phyloP scores from a whole-genome alignment of 2,113 vertebrate genomes.

The Rousettus leschenaultii region DNA sequence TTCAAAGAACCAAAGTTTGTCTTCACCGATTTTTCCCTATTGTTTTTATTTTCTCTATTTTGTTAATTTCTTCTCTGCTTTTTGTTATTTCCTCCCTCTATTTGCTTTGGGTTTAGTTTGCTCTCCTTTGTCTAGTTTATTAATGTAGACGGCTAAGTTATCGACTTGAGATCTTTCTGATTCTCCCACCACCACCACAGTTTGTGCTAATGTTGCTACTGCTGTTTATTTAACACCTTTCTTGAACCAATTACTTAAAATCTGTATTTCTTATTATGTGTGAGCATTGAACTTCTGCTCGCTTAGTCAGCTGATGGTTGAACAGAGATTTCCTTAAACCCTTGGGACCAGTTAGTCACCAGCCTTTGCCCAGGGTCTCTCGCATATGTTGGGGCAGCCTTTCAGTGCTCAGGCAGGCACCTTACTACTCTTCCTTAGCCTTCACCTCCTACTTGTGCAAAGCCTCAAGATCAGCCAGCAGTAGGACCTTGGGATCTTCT shows the following conservation, averaged over 20 bases:
- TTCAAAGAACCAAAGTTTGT: neutral
- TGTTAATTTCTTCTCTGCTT: neutral
- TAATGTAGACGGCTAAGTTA: neutral
- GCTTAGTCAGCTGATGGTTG: neutral
- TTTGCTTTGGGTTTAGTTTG: neutral
- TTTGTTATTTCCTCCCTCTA: neutral
- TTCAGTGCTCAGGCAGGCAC: neutral
- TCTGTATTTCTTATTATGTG: neutral
- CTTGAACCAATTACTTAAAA: neutral
- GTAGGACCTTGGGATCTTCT: neutral
- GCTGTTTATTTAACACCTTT: neutral
- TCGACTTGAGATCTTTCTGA: neutral
- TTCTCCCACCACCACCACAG: neutral
- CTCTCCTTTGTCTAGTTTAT: neutral
- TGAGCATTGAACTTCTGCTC: neutral
- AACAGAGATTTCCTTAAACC: neutral
- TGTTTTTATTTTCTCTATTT: neutral
- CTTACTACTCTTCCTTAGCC: neutral
- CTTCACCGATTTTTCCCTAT: neutral
- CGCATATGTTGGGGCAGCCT: neutral
- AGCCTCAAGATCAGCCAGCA: neutral
- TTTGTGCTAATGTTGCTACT: neutral
- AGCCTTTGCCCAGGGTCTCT: neutral
- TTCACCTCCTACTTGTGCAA: neutral
- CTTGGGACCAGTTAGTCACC: neutral